These are phyloP conservation scores for Drosophila chauvacae DNA, from an alignment of 1,140 invertebrate genomes.

Conservation along the genomic window DNA sequence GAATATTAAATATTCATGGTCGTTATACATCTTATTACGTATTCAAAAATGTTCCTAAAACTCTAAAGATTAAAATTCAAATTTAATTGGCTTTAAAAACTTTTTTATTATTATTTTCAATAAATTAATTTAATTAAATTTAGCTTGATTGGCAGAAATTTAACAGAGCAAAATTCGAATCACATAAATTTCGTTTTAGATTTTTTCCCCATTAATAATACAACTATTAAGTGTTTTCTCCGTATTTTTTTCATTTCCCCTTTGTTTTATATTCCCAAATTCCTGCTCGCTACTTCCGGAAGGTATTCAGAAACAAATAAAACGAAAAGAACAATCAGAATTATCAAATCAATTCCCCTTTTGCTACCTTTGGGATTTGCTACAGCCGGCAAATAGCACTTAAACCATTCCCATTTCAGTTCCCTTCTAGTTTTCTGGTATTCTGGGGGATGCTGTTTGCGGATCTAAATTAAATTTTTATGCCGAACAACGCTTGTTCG, in stretches of 20 bases:
- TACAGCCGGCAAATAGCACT: slow-evolving; percentile 18
- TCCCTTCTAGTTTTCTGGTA: slow-evolving; percentile 33
- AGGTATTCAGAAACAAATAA: neutral
- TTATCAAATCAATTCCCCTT: slow-evolving; percentile 69
- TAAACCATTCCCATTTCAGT: slow-evolving; percentile 15
- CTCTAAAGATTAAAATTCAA: too few relatives aligned
- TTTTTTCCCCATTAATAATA: neutral
- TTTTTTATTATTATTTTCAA: too few relatives aligned
- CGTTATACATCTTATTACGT: too few relatives aligned
- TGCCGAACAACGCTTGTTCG: slow-evolving; percentile 51
- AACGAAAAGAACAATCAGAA: slow-evolving; percentile 55
- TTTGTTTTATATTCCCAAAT: slow-evolving; percentile 8
- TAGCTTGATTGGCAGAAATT: too few relatives aligned
- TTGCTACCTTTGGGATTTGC: slow-evolving; percentile 46
- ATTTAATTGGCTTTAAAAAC: too few relatives aligned
- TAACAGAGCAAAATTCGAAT: too few relatives aligned
- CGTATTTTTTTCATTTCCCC: neutral
- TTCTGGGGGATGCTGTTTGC: slow-evolving; percentile 41
- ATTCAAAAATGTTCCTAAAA: too few relatives aligned
- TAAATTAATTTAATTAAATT: too few relatives aligned
- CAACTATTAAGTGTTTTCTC: slow-evolving; percentile 1
- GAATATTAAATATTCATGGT: too few relatives aligned
- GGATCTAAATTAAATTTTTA: slow-evolving; percentile 76
- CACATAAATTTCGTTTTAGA: too few relatives aligned
- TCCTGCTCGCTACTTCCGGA: slow-evolving; percentile 12